phyloP scores from a whole-genome alignment of 2,113 vertebrate genomes.

The Eclectus roratus region DNA sequence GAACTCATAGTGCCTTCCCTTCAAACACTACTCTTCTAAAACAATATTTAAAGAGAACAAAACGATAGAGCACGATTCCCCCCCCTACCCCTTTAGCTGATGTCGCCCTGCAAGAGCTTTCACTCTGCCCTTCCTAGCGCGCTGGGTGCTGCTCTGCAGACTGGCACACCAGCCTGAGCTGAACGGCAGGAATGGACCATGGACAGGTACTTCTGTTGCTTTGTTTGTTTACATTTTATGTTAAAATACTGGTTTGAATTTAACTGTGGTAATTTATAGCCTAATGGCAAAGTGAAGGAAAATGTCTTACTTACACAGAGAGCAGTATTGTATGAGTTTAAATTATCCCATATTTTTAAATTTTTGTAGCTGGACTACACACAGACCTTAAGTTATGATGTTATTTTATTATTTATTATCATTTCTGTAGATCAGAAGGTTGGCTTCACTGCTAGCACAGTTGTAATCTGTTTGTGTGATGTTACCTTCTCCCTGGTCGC shows the following conservation, averaged over 20 bases:
- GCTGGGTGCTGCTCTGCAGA: neutral
- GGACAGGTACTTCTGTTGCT: constrained; percentile 67
- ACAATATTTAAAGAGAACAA: constrained; percentile 53
- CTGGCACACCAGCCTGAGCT: constrained; percentile 20
- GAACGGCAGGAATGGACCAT: constrained; percentile 48
- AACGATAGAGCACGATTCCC: neutral
- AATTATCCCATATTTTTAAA: constrained; percentile 87
- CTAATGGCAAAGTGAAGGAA: constrained; percentile 80
- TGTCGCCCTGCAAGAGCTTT: constrained; percentile 1
- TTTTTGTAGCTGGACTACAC: constrained; percentile 99
- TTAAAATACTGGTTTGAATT: constrained; percentile 75
- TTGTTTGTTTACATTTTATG: constrained; percentile 83
- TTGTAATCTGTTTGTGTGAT: constrained; percentile 68
- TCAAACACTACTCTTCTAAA: constrained; percentile 59
- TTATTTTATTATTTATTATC: constrained; percentile 81
- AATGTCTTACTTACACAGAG: constrained; percentile 80
- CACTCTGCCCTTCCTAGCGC: neutral
- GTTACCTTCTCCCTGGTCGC: constrained; percentile 19
- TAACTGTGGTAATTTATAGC: constrained; percentile 80
- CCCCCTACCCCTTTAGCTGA: neutral
- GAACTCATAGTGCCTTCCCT: constrained; percentile 68
- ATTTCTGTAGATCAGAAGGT: constrained; percentile 84
- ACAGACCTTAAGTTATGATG: constrained; percentile 92
- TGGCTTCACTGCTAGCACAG: constrained; percentile 81
- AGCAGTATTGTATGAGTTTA: constrained; percentile 88